Evolutionary conservation across 1,140 invertebrate species (phyloP).

Genomic region (Drosophila ohnishii): DNA sequence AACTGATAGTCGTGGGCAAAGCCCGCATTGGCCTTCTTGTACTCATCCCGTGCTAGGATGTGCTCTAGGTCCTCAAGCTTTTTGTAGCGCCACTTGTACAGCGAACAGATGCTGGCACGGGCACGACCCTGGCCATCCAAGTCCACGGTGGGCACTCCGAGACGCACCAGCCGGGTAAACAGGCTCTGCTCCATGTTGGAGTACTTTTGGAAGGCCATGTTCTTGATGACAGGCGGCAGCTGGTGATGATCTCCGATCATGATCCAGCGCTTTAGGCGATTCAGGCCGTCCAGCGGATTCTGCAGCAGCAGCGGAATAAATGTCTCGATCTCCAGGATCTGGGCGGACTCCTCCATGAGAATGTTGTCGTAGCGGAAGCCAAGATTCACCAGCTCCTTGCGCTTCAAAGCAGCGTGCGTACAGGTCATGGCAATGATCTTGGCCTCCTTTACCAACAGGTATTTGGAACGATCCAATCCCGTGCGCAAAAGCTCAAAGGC

Average conservation of each 20-base stretch:
- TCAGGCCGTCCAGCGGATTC: slow-evolving; percentile 98
- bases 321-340: slow-evolving; percentile 99
- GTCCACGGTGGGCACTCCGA: slow-evolving; percentile 98
- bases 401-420: slow-evolving; percentile 98
- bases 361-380: slow-evolving; percentile 99
- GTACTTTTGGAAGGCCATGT: slow-evolving; percentile 99
- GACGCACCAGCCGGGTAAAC: slow-evolving; percentile 97
- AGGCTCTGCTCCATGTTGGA: slow-evolving; percentile 99
- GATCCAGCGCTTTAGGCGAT: slow-evolving; percentile 99
- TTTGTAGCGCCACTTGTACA: slow-evolving; percentile 99
- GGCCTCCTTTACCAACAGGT: slow-evolving; percentile 98
- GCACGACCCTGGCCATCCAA: slow-evolving; percentile 98
- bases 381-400: slow-evolving; percentile 97
- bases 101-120: slow-evolving; percentile 89
- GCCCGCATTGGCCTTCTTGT: slow-evolving; percentile 94
- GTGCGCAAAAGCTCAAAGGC: slow-evolving; percentile 98
- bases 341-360: slow-evolving; percentile 99
- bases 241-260: slow-evolving; percentile 99
- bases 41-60: slow-evolving; percentile 92
- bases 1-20: slow-evolving; percentile 97
- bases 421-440: slow-evolving; percentile 99
- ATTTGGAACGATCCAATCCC: slow-evolving; percentile 97
- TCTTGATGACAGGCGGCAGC: slow-evolving; percentile 99
- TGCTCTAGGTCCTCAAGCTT: slow-evolving; percentile 96
- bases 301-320: slow-evolving; percentile 99